Evolutionary conservation across 2,888 invertebrate species (phyloP), one percentile per base, ranked within the genome.

Genomic region (Pseudococcus jackbeardsleyi): DNA sequence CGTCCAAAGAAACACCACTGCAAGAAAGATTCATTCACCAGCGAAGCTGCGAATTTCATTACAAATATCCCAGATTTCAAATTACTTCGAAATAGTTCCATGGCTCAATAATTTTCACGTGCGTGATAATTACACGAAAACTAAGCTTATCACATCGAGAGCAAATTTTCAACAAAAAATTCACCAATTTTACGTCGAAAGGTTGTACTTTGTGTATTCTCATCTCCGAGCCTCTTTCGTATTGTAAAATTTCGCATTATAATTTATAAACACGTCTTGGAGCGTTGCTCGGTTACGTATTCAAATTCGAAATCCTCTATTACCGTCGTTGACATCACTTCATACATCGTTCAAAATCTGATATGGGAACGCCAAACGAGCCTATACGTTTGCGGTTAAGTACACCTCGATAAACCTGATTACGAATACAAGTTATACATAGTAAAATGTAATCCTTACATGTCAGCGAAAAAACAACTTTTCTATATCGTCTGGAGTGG

Each of bases 271-370:
- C 68, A 68, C 22, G 68, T 5, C 54, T 22, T 3, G 26, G 12
- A 19, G 4, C 68, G 68, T n/a, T 54, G 68, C 22, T 19, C 68
- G 6, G 22, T 68, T 68, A 22, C 26, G 68, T 68, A 68, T 68
- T 68, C 68, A 68, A 68, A 68, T 68, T 68, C 68, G 26, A 22
- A 15, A 68, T 68, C 68, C 68, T 68, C 68, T 68, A 68, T 68
- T 68, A 68, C 68, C 68, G 22, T 68, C 68, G 22, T 68, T 68
- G 68, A 68, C 68, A 68, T 68, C 68, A 68, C 68, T 68, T 26
- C 68, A 68, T 68, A 68, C 26, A 68, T 68, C 68, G 68, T 68
- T 68, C 68, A 68, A 68, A 68, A 68, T 68, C 68, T 68, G 68
- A 68, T 68, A 68, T 68, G n/a, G 54, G 42, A 26, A 19, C 9